Evolutionary conservation across 2,797 vertebrate genomes (phyloP), one percentile per base, ranked within the genome.

Genomic region (Champsocephalus esox): DNA sequence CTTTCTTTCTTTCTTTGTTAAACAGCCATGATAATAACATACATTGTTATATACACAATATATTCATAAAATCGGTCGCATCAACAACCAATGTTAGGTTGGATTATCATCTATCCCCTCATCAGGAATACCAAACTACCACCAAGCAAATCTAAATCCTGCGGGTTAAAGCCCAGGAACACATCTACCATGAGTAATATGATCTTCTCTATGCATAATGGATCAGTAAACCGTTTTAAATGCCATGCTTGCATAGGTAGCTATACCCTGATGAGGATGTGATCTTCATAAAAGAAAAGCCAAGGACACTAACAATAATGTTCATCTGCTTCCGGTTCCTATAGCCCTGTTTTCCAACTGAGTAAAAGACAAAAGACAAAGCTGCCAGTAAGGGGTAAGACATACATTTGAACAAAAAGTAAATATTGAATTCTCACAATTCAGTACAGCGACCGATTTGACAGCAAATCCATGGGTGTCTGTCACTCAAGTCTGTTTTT

Each of bases 401-500:
- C 49, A 73, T 17, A 45, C 80, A 38, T 16, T 16, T 44, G 46
- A 49, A 52, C 44, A 70, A 74, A 51, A 46, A 54, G 62, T 58
- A 77, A 70, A 79, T 62, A 74, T 71, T 45, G 66, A 61, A 68
- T 70, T 2, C 6, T 62, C 44, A 28, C 64, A 66, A 16, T 69
- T 71, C 44, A 55, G 54, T 9, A 3, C 54, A 34, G 55, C 66
- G 17, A 16, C 50, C 43, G 19, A 34, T 59, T 9, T 58, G 70
- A 75, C 59, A 77, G 70, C 5, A 77, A 82, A 82, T 66, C 75
- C 34, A 38, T 77, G 58, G 45, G 17, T 63, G 70, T 66, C 45
- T 66, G 45, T 58, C 28, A 14, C 49, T 78, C 8, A 11, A 52
- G 45, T 68, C 13, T 24, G 45, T 70, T 65, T 73, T 69, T 51